These are phyloP conservation scores for Anadara kagoshimensis DNA, from an alignment of 1,140 invertebrate genomes.

Conservation along the genomic window DNA sequence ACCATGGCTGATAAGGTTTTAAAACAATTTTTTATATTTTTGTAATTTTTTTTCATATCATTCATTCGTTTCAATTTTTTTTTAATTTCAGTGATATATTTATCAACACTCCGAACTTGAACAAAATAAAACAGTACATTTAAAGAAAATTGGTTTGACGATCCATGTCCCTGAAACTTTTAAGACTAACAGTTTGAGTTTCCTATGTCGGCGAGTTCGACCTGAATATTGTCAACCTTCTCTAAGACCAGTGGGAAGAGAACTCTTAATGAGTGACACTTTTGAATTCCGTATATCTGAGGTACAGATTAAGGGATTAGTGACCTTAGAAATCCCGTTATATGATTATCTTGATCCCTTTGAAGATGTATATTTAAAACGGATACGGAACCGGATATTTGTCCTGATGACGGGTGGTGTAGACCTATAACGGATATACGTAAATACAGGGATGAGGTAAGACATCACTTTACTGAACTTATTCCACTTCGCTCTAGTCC, in stretches of 20 bases:
- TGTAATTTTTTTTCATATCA: too few species aligned
- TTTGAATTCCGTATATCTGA: conserved; percentile 32
- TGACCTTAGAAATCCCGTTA: conserved; percentile 24
- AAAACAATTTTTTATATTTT: too few species aligned
- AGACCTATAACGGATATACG: not conserved
- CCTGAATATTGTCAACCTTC: conserved; percentile 38
- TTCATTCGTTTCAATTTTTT: too few species aligned
- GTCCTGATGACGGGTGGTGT: not conserved
- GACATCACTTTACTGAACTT: not conserved
- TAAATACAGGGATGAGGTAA: conserved; percentile 2
- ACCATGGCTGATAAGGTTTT: too few species aligned
- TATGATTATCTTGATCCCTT: conserved; percentile 33
- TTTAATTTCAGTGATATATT: conserved; percentile 31
- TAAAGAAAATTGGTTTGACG: conserved; percentile 30
- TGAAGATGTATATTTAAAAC: conserved; percentile 35
- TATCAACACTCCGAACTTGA: conserved; percentile 39
- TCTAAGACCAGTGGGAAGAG: conserved; percentile 16
- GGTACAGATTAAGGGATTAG: conserved; percentile 12
- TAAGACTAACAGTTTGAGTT: conserved; percentile 22
- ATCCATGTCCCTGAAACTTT: conserved; percentile 37
- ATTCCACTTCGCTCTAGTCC: not conserved
- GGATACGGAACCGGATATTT: conserved; percentile 1
- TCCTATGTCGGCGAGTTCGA: conserved; percentile 41
- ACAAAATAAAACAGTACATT: conserved; percentile 15
- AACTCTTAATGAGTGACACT: conserved; percentile 39